Base-by-base conservation (phyloP, 2,888 invertebrate genomes). In the Drosophila kanekoi region DNA sequence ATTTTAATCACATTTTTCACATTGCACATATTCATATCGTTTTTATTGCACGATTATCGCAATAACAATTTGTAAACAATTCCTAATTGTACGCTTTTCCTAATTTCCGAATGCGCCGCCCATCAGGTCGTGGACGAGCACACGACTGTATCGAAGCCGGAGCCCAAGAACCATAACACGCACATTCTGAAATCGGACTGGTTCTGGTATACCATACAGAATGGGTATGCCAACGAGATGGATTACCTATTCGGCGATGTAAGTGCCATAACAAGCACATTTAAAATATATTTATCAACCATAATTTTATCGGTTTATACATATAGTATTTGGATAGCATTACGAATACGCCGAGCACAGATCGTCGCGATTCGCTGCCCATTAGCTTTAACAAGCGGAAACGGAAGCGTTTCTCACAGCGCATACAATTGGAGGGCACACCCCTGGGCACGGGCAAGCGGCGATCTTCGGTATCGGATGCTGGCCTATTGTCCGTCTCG, bases 181-280 rank as follows among this genome's bases (percentile, higher is more conserved):
- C 95, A 96, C 91, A 94, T 97, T 73, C 96, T 98, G 58, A 97
- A 97, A 93, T 96, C 96, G 6, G 97, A 98, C 93, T 99, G 99
- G 99, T 99, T 99, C 93, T 99, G 99, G 99, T 97, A 97, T 40
- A 98, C 98, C 49, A 97, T 99, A 71, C 98, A 98, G 93, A 98
- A 98, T 93, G 98, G 98, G 89, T 97, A 96, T 77, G 97, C 98
- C 70, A 96, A 97, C 89, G 99, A 98, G 92, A 95, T 95, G 90
- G 96, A 98, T 81, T 98, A 98, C 93, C 94, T 96, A 16, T 97
- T 97, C 90, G 96, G 96, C 93, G 96, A 96, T 93, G 96, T 96
- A 93, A 95, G 95, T 94, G 10, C 28, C 3, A 4, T 11, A 4
- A 14, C 38, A 16, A 23, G 18, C 43, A n/a, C 10, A n/a, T 18